Evolutionary conservation across 2,797 vertebrate species (phyloP), one percentile per base, ranked within the genome.

Genomic region (Oreonectes daqikongensis): DNA sequence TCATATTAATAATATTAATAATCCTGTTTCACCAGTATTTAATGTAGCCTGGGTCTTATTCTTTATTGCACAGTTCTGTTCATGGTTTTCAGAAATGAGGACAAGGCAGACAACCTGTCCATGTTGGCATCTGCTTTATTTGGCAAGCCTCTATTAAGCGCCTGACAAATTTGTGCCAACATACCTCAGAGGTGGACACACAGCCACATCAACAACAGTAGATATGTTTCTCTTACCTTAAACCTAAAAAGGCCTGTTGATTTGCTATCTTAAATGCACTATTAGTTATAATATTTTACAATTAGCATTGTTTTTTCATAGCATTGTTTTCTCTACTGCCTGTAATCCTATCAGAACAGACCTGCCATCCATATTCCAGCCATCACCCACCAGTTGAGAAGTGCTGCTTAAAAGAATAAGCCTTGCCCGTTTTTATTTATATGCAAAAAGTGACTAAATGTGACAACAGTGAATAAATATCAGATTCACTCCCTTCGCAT

Each of bases 381-480:
- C 9, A 1, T 22, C 20, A 53, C 26, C 7, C 7, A 60, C 9
- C 32, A 32, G 46, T 46, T 40, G 7, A 46, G 38, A 72, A 72
- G 1, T 4, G 18, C 26, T 17, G 55, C 15, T 8, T 24, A 32
- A 32, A 60, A 60, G 9, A 32, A n/a, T 30, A 9, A n/a, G 26
- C 26, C 14, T 22, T 48, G 48, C 2, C 32, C 11, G n/a, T 24
- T 67, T 46, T 5, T 50, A 63, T 17, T 32, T 35, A 18, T 9
- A 35, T 10, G 8, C 26, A 67, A 46, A 66, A 28, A 17, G 26
- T 44, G 26, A 59, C 52, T 60, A 15, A 57, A 67, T 44, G 3
- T 44, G 14, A 30, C 17, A 42, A 24, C 2, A 28, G 60, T 59
- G 40, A 66, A 76, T 24, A 42, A 76, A 48, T 68, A 67, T 67